Conservation (phyloP, 1,140 invertebrate genomes). For the Cryptotermes secundus region DNA sequence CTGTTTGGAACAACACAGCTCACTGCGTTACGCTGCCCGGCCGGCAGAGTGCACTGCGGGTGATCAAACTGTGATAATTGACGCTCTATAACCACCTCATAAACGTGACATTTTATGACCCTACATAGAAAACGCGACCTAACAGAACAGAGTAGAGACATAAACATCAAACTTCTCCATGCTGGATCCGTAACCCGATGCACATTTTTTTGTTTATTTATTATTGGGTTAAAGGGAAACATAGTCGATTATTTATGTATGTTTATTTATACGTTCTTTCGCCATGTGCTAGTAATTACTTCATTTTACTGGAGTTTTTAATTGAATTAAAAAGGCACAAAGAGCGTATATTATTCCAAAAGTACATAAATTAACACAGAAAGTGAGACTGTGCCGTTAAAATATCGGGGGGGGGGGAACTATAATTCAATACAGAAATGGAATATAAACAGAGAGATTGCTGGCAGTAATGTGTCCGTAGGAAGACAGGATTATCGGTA, state of each 20-base stretch:
- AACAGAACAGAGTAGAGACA: neutral
- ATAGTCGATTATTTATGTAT: neutral
- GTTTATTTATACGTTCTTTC: neutral
- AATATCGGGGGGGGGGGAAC: too few relatives aligned
- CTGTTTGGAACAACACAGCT: neutral
- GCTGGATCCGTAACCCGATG: neutral
- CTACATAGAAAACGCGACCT: neutral
- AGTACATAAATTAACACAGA: too few relatives aligned
- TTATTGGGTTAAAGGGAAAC: too few relatives aligned
- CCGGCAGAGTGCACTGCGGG: neutral
- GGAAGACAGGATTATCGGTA: too few relatives aligned
- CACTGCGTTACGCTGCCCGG: neutral
- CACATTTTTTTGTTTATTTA: too few relatives aligned
- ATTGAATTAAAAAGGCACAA: neutral
- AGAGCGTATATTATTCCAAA: neutral
- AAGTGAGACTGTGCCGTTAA: too few relatives aligned
- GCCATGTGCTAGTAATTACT: neutral
- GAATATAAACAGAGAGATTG: too few relatives aligned
- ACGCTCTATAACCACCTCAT: neutral
- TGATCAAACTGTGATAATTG: neutral
- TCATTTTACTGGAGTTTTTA: neutral
- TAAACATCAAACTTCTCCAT: neutral
- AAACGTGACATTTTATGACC: neutral
- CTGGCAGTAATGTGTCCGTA: too few relatives aligned
- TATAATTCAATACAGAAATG: too few relatives aligned